phyloP scores from a whole-genome alignment of 1,140 invertebrate species.

The Brachionus rotundiformis region DNA sequence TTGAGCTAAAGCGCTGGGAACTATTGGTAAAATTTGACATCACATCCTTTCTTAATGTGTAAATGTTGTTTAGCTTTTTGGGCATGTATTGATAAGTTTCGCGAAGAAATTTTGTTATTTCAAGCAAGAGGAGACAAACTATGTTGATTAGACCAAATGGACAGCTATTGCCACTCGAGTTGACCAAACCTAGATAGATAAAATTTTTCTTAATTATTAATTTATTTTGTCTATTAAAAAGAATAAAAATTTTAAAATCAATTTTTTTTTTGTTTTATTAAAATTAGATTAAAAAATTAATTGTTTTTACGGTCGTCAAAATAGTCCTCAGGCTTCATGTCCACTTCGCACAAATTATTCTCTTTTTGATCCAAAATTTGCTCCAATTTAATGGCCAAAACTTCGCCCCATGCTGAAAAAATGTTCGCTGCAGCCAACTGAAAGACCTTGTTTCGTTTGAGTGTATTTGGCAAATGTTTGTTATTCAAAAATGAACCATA shows the following conservation, averaged over 20 bases:
- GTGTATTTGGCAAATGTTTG: conserved; percentile 5
- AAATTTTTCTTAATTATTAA: too few relatives aligned
- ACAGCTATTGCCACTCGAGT: conserved; percentile 79
- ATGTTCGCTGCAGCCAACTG: conserved; percentile 46
- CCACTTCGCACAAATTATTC: conserved; percentile 37
- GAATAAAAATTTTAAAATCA: too few relatives aligned
- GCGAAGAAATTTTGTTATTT: conserved; percentile 92
- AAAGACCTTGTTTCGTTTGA: conserved; percentile 36
- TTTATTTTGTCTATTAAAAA: too few relatives aligned
- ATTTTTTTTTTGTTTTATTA: background rate
- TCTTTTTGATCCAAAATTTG: conserved; percentile 23
- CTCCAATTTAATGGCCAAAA: background rate
- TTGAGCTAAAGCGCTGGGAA: conserved; percentile 57
- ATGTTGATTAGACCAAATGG: conserved; percentile 86
- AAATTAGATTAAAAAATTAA: background rate
- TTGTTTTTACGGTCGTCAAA: conserved; percentile 88
- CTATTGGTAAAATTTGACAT: conserved; percentile 59
- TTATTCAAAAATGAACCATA: conserved; percentile 55
- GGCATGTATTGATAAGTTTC: conserved; percentile 82
- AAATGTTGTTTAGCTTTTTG: conserved; percentile 56
- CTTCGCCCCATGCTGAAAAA: conserved; percentile 47
- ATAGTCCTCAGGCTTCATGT: conserved; percentile 77
- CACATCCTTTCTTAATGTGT: conserved; percentile 53
- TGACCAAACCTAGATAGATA: conserved; percentile 74
- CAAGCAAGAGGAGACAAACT: conserved; percentile 86